Evolutionary conservation across 2,888 invertebrate genomes (phyloP), one percentile per base, ranked within the genome.

Genomic region (Monoplex corrugatus): DNA sequence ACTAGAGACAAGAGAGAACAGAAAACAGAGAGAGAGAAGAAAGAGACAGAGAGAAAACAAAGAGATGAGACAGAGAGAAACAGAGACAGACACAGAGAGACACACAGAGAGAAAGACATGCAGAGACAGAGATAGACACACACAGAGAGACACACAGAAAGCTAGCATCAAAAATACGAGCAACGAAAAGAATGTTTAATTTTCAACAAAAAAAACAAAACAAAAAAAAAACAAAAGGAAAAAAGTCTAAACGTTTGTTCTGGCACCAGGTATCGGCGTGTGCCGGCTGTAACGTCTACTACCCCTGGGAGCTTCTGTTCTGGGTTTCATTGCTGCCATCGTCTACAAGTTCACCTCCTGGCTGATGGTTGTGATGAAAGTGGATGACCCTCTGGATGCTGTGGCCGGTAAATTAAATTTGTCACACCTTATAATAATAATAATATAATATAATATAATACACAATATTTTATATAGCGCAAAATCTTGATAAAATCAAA

Each of bases 371-470:
- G 93, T 91, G 86, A n/a, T 95, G 32, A 92, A 92, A 10, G 95
- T 96, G 43, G 97, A 97, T 92, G 97, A 97, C 92, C 97, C 97
- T 0, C 92, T 97, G 35, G 97, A 97, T 91, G 96, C 97, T 2
- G 96, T 96, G 43, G 94, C 95, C 84, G 94, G 95, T 94, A 91
- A 57, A 89, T 43, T 28, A 28, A 72, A 5, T 19, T 5, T 19
- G 23, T n/a, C n/a, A n/a, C n/a, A n/a, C n/a, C n/a, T n/a, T n/a
- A n/a, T n/a, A n/a, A n/a, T n/a, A n/a, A n/a, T n/a, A n/a, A n/a
- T n/a, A n/a, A n/a, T n/a, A n/a, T n/a, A n/a, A n/a, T n/a, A n/a
- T n/a, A n/a, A n/a, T n/a, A n/a, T n/a, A n/a, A n/a, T n/a, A n/a
- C n/a, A n/a, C n/a, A n/a, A n/a, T n/a, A n/a, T n/a, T n/a, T n/a